A percentile compares a stretch with the other conserved stretches of the same genome.
Evolutionary conservation across 1,140 invertebrate species (phyloP).

Genomic region (Cecropterus lyciades): DNA sequence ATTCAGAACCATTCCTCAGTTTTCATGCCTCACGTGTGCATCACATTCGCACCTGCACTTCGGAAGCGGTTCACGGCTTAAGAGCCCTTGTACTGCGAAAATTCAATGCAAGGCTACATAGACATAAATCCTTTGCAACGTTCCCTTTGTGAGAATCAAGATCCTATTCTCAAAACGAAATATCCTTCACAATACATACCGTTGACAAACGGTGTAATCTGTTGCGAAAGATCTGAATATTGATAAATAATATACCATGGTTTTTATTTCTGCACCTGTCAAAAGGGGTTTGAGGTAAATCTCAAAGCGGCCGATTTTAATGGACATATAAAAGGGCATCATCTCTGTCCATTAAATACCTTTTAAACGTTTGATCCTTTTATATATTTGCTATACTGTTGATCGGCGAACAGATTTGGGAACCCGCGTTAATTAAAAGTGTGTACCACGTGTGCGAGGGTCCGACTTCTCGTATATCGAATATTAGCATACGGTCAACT

Average conservation of each 20-base stretch:
- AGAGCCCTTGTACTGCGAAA: slow-evolving; percentile 26
- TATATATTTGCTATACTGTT: slow-evolving; percentile 77
- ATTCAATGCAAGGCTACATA: slow-evolving; percentile 24
- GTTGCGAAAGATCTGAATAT: slow-evolving; percentile 65
- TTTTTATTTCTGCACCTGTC: slow-evolving; percentile 63
- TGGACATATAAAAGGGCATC: slow-evolving; percentile 78
- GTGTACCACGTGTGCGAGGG: slow-evolving; percentile 35
- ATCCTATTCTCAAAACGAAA: slow-evolving; percentile 15
- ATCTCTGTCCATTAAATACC: slow-evolving; percentile 81
- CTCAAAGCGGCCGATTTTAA: slow-evolving; percentile 78
- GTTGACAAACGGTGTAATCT: slow-evolving; percentile 47
- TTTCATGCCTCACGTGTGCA: slow-evolving; percentile 10
- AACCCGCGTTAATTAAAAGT: slow-evolving; percentile 69
- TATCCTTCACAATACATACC: slow-evolving; percentile 10
- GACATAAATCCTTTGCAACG: slow-evolving; percentile 26
- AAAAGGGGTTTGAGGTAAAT: slow-evolving; percentile 66
- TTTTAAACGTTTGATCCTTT: slow-evolving; percentile 83
- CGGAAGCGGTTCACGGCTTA: slow-evolving; percentile 28
- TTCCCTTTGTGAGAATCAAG: slow-evolving; percentile 31
- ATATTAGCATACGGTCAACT: neutral
- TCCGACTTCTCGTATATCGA: slow-evolving; percentile 1
- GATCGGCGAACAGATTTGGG: slow-evolving; percentile 68
- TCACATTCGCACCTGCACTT: slow-evolving; percentile 16
- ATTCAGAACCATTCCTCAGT: no score
- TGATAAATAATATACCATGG: slow-evolving; percentile 57